A percentile compares a stretch with the other conserved stretches of the same genome.
Conservation (phyloP, 2,888 invertebrate genomes). For the Fragum sueziense region DNA sequence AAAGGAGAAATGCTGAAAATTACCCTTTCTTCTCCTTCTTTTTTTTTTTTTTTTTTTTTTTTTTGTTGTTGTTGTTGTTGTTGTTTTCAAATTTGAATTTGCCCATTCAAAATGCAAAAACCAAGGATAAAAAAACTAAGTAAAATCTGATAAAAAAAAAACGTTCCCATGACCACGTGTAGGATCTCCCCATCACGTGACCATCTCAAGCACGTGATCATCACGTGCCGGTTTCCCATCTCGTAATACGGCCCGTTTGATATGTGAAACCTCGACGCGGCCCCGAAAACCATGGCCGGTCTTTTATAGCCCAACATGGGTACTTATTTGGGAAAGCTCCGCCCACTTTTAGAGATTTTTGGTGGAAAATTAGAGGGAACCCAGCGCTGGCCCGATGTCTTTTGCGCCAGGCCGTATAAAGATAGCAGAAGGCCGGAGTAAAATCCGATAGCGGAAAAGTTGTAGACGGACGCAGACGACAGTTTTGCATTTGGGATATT, state of each 20-base stretch:
- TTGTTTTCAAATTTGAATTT: too few species aligned
- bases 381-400: constrained; percentile 29
- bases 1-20: too few species aligned
- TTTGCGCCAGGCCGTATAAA: constrained; percentile 37
- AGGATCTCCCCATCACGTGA: too few species aligned
- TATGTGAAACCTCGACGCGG: constrained; percentile 12
- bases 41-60: too few species aligned
- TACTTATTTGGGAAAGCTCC: constrained; percentile 15
- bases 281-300: constrained; percentile 1
- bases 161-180: neutral
- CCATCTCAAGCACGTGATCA: neutral
- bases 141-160: too few species aligned
- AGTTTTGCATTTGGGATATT: neutral
- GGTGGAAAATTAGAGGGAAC: constrained; percentile 12
- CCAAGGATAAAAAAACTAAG: too few species aligned
- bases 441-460: constrained; percentile 1
- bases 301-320: constrained; percentile 21
- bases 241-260: constrained; percentile 1
- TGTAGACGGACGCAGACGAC: neutral
- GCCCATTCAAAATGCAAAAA: too few species aligned
- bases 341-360: constrained; percentile 6
- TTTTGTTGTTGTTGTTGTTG: too few species aligned
- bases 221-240: too few species aligned
- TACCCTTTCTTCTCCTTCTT: too few species aligned
- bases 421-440: constrained; percentile 12